Conservation (phyloP, 2,113 vertebrate genomes). For the Dermatemys mawii region DNA sequence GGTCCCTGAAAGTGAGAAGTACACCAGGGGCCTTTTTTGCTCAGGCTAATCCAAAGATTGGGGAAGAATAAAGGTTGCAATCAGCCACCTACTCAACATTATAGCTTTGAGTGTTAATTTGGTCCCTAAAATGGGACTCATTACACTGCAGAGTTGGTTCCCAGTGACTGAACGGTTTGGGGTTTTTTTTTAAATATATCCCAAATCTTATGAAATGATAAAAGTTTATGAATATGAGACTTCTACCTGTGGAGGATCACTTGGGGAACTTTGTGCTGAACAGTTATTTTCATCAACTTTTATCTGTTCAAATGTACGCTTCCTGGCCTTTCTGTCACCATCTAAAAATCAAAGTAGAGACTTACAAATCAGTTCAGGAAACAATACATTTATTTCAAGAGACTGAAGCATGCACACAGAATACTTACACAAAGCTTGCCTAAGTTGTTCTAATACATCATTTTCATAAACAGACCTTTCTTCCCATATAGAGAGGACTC, state of each 20-base stretch:
- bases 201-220: not conserved
- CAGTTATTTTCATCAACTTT: constrained; percentile 88
- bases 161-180: not conserved
- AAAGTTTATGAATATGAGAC: not conserved
- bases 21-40: not conserved
- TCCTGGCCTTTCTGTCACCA: constrained; percentile 90
- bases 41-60: not conserved
- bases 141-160: not conserved
- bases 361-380: constrained; percentile 32
- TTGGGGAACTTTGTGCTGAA: constrained; percentile 88
- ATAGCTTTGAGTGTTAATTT: not conserved
- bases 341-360: constrained; percentile 68
- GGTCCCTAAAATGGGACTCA: not conserved
- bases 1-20: not conserved
- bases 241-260: constrained; percentile 93
- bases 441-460: constrained; percentile 93
- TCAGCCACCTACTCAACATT: not conserved
- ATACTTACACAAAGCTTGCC: constrained; percentile 92
- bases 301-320: constrained; percentile 93
- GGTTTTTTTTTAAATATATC: not conserved
- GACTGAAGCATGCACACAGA: not conserved
- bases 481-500: constrained; percentile 98
- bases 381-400: constrained; percentile 23
- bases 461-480: constrained; percentile 98
- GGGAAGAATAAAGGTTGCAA: not conserved